Evolutionary conservation across 2,888 invertebrate genomes (phyloP), one percentile per base, ranked within the genome.

Genomic region (Iphiclides podalirius): DNA sequence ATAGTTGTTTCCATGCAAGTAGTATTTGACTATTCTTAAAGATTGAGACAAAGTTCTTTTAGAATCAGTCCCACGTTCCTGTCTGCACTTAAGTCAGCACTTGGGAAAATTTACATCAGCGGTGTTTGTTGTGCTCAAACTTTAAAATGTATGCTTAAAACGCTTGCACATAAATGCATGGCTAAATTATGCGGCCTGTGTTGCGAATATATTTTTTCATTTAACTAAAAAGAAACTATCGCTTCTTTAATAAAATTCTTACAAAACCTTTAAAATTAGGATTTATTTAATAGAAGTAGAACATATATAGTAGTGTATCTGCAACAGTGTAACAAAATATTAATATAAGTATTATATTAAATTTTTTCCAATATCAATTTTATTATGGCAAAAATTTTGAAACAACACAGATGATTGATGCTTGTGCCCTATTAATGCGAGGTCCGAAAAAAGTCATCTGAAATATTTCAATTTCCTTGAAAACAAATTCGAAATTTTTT

Each of bases 51-150:
- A n/a, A 39, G 39, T 38, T 44, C 48, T 55, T 45, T 47, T 59
- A 60, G 59, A 67, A 63, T n/a, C n/a, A n/a, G n/a, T n/a, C n/a
- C n/a, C 61, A 59, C 64, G 52, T 60, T 52, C 33, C 40, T 35
- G 34, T n/a, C 13, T 52, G 62, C 67, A 67, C 66, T 69, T 62
- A 66, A 64, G 58, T 71, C 67, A 60, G 56, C 54, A 67, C 38
- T 49, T 49, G 15, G 39, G 31, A 38, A 47, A 67, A 76, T 74
- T 73, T 72, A 67, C 70, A 70, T 70, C 60, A 60, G 59, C 16
- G 26, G 26, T 26, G 38, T 38, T 67, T 66, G 67, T 71, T 72
- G 60, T 63, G 61, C 66, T 68, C 65, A 66, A 68, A 61, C 62
- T 70, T 60, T 54, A 39, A 39, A 49, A 38, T 49, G 49, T 43